These are phyloP conservation scores for Dromiciops gliroides DNA, from an alignment of 2,113 vertebrate genomes.

Conservation along the genomic window DNA sequence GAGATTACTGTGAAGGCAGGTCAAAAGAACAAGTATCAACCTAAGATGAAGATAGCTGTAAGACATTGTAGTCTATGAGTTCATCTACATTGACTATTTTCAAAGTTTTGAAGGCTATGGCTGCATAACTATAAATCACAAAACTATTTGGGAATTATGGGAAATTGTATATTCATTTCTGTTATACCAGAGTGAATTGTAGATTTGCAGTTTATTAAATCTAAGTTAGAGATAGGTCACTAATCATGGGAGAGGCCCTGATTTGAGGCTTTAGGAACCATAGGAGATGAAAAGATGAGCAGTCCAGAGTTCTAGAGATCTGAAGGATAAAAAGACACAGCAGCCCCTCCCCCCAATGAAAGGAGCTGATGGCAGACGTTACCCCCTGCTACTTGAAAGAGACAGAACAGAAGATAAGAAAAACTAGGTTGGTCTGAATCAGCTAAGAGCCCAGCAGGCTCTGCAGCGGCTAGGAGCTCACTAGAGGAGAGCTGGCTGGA, in stretches of 20 bases:
- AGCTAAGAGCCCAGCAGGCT: neutral
- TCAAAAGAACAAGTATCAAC: no score
- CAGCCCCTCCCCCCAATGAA: neutral
- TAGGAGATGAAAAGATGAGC: neutral
- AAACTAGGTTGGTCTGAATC: neutral
- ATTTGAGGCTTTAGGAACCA: neutral
- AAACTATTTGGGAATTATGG: neutral
- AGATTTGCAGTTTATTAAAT: neutral
- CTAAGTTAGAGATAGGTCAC: neutral
- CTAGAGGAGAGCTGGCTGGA: neutral
- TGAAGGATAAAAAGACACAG: neutral
- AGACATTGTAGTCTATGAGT: no score
- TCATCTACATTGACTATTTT: no score
- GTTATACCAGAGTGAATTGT: neutral
- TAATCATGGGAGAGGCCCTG: neutral
- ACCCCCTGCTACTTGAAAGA: neutral
- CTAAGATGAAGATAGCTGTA: no score
- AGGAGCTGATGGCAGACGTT: neutral
- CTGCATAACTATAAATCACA: no score
- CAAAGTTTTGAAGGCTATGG: no score
- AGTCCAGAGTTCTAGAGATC: neutral
- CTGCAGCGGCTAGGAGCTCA: neutral
- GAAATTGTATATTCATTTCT: neutral
- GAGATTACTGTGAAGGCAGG: no score
- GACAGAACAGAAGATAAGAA: neutral